phyloP scores from a whole-genome alignment of 2,113 vertebrate genomes.

The Hippocampus comes region DNA sequence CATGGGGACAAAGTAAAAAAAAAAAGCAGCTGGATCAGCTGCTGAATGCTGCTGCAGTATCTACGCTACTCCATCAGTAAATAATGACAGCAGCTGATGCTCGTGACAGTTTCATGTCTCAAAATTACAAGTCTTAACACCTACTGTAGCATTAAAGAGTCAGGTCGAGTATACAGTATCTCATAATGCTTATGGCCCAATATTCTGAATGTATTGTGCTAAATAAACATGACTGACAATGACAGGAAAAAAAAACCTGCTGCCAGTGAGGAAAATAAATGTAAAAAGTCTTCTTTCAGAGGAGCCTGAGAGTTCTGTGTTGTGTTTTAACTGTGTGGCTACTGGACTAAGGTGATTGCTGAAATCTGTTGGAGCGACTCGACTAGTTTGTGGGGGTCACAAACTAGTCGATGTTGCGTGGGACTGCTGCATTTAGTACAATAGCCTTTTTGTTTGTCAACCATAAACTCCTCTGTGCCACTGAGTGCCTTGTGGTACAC shows the following conservation, averaged over 20 bases:
- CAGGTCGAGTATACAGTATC: background rate
- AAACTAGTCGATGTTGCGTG: too few relatives aligned
- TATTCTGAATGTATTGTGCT: background rate
- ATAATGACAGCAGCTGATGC: background rate
- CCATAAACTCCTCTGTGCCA: too few relatives aligned
- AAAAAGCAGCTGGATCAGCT: background rate
- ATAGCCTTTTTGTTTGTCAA: too few relatives aligned
- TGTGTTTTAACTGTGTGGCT: background rate
- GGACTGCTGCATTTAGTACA: too few relatives aligned
- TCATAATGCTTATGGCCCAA: background rate
- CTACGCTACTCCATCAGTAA: background rate
- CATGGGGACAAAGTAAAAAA: constrained; percentile 2
- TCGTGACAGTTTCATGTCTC: background rate
- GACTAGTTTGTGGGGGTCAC: background rate
- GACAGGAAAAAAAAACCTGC: background rate
- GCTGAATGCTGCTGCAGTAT: background rate
- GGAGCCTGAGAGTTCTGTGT: background rate
- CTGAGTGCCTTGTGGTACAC: too few relatives aligned
- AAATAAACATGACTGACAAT: background rate
- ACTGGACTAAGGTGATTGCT: background rate
- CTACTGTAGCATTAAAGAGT: background rate
- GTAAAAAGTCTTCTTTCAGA: background rate
- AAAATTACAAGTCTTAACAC: background rate
- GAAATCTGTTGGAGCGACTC: background rate
- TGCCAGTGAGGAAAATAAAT: background rate